Percentiles rank a stretch among this genome's conserved stretches.
These are phyloP conservation scores for Meda fulgida DNA, from an alignment of 2,797 vertebrate species.

Conservation along the genomic window DNA sequence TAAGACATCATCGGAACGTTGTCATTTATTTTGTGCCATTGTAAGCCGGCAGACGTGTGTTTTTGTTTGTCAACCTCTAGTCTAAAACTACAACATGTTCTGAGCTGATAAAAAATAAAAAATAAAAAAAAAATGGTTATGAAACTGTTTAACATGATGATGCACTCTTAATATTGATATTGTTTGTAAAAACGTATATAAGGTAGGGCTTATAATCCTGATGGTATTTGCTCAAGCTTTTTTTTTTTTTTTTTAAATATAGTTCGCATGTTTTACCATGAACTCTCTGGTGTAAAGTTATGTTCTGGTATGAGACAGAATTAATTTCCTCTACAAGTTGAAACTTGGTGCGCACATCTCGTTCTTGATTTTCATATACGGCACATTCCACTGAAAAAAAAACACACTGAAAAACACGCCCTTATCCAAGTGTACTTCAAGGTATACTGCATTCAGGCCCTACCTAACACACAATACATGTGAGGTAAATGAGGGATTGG, in stretches of 20 bases:
- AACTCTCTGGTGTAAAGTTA: not conserved
- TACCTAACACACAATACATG: constrained; percentile 22
- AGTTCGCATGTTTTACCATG: not conserved
- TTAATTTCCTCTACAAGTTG: constrained; percentile 52
- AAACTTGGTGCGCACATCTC: constrained; percentile 40
- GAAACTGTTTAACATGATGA: not conserved
- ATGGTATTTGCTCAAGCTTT: not conserved
- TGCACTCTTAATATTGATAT: not conserved
- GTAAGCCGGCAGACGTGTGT: not conserved
- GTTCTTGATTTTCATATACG: constrained; percentile 29
- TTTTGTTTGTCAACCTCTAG: not conserved
- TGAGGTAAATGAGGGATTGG: constrained; percentile 19
- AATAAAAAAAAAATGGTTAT: not conserved
- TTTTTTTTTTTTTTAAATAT: not conserved
- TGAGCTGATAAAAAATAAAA: not conserved
- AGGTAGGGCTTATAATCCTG: not conserved
- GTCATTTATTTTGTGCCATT: not conserved
- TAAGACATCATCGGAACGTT: constrained; percentile 64
- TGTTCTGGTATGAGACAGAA: constrained; percentile 40
- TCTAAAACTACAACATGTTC: not conserved
- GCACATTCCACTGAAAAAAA: constrained; percentile 41
- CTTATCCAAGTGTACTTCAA: not conserved
- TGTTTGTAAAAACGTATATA: not conserved
- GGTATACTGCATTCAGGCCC: not conserved
- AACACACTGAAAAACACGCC: constrained; percentile 11